A percentile compares a stretch with the other conserved stretches of the same genome.
Conservation (phyloP, 1,140 invertebrate genomes). For the Lordiphosa mommai region DNA sequence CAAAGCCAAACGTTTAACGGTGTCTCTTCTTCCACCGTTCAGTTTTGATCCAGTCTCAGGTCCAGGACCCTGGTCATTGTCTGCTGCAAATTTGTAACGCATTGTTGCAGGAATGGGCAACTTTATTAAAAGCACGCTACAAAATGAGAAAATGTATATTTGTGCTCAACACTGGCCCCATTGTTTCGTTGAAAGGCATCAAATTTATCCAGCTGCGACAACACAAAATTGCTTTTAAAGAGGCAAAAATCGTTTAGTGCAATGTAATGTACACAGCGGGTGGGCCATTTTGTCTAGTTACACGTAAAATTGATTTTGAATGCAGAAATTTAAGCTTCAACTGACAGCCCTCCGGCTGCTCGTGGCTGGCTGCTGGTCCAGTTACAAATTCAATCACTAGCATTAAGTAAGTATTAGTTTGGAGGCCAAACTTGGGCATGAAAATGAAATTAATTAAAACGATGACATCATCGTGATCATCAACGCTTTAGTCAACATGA, state of each 20-base stretch:
- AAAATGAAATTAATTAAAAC: slow-evolving; percentile 69
- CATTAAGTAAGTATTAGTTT: slow-evolving; percentile 29
- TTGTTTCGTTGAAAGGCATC: not conserved
- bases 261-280: slow-evolving; percentile 23
- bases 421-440: slow-evolving; percentile 11
- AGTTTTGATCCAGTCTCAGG: not conserved
- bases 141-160: slow-evolving; percentile 41
- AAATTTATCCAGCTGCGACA: slow-evolving; percentile 19
- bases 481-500: slow-evolving; percentile 33
- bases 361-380: not conserved
- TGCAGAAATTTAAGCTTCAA: slow-evolving; percentile 8
- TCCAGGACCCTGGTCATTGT: slow-evolving; percentile 7
- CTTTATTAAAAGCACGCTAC: slow-evolving; percentile 51
- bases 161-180: slow-evolving; percentile 4
- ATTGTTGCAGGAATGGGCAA: slow-evolving; percentile 52
- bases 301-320: slow-evolving; percentile 4
- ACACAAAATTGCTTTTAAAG: slow-evolving; percentile 44
- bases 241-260: slow-evolving; percentile 29
- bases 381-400: not conserved
- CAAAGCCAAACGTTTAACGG: slow-evolving; percentile 35
- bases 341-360: not conserved
- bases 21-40: slow-evolving; percentile 6
- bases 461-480: slow-evolving; percentile 21
- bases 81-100: slow-evolving; percentile 56
- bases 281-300: slow-evolving; percentile 9